Base-by-base conservation (phyloP, 2,797 vertebrate genomes). In the Benthosema pterotum region DNA sequence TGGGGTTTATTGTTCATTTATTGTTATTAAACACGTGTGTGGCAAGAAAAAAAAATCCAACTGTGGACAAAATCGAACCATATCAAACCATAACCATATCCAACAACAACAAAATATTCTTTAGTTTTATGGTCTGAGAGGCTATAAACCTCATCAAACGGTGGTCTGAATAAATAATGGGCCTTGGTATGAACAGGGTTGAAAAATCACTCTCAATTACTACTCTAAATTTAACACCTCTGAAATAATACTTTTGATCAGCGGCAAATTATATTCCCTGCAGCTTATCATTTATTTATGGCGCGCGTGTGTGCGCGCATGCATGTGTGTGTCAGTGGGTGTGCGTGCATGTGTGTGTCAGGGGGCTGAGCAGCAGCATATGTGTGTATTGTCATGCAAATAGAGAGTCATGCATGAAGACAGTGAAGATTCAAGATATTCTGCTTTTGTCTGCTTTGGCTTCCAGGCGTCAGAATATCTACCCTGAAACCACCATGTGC, bases 231-330 rank as follows among this genome's bases (percentile, higher is more conserved):
- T 46, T 15, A 13, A n/a, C 45, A 6, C 45, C 45, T 46, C 45
- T 46, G 12, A 79, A 83, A 83, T 85, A 83, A 77, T 75, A 73
- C 14, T 47, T n/a, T 55, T 0, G 69, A 15, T 77, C 83, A 75
- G 52, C 43, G 65, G 52, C 67, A 67, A 75, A 79, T 65, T 0
- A 51, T 71, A 71, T 78, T 77, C 73, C 73, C 68, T 71, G 82
- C 79, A 11, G 75, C 79, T 74, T 57, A 84, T 88, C 63, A 87
- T 80, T 85, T 86, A 88, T 89, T 88, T 75, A 84, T 83, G 69
- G 17, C 58, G 52, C 47, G 9, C 28, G 60, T 58, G 38, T 48
- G 75, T 63, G 51, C 66, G 4, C 50, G 32, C 51, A 63, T 57
- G 74, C 71, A 65, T 75, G 71, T 58, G 65, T n/a, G n/a, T n/a